Evolutionary conservation across 2,888 invertebrate genomes (phyloP).

Genomic region (Cordilura impudica): DNA sequence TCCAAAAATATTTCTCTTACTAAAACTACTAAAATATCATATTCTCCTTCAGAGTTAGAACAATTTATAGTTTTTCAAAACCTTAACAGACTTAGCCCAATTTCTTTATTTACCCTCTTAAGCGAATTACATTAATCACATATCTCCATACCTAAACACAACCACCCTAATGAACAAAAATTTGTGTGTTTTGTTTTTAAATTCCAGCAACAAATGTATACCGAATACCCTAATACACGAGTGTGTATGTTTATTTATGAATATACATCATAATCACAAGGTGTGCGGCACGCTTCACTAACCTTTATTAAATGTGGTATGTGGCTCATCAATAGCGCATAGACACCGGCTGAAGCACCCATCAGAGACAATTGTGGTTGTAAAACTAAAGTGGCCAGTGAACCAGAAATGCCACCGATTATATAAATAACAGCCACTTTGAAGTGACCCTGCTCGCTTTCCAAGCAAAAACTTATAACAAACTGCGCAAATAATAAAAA

Average conservation of each 20-base stretch:
- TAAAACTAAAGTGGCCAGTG: conserved; percentile 86
- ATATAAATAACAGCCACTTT: conserved; percentile 85
- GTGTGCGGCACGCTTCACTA: conserved; percentile 49
- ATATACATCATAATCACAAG: not conserved
- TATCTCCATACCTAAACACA: no score
- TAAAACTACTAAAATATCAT: no score
- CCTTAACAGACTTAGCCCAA: no score
- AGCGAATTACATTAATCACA: no score
- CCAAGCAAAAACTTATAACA: conserved; percentile 78
- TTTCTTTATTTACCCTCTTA: no score
- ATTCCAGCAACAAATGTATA: not conserved
- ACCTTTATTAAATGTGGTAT: conserved; percentile 89
- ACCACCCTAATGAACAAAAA: no score
- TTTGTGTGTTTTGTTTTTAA: no score
- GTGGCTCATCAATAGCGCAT: conserved; percentile 91
- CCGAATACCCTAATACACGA: not conserved
- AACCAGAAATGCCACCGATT: conserved; percentile 86
- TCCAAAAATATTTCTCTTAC: no score
- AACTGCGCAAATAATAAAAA: conserved; percentile 60
- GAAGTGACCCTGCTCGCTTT: conserved; percentile 86
- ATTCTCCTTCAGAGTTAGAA: no score
- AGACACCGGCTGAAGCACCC: conserved; percentile 94
- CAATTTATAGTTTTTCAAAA: no score
- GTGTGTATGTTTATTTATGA: not conserved
- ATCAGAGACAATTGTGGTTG: conserved; percentile 87